A percentile compares a stretch with the other conserved stretches of the same genome.
These are phyloP conservation scores for Sterrhoptilus dennistouni DNA, from an alignment of 2,113 vertebrate genomes.

Conservation along the genomic window DNA sequence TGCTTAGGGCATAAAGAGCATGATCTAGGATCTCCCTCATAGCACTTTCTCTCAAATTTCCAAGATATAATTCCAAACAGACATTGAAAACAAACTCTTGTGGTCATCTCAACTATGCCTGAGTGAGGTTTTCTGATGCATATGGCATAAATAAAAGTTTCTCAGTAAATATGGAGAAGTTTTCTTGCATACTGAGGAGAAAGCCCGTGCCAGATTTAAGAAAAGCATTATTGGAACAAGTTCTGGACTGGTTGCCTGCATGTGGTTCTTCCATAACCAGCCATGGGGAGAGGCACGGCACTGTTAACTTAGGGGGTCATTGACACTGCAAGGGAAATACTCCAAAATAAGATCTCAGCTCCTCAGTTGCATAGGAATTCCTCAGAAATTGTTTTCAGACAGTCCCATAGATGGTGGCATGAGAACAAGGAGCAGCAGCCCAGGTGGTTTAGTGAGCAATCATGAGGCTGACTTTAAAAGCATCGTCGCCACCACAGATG, in stretches of 20 bases:
- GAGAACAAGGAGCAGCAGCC: background rate
- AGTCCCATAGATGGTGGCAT: background rate
- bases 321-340: background rate
- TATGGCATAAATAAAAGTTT: constrained; percentile 7
- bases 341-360: background rate
- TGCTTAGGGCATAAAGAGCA: background rate
- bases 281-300: background rate
- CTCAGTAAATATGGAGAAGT: background rate
- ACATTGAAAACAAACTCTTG: constrained; percentile 34
- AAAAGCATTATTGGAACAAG: background rate
- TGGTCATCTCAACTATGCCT: constrained; percentile 20
- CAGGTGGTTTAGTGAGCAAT: background rate
- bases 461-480: background rate
- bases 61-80: constrained; percentile 40
- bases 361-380: background rate
- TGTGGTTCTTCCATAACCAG: background rate
- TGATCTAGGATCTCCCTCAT: background rate
- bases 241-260: background rate
- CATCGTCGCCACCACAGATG: background rate
- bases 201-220: background rate
- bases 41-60: constrained; percentile 6
- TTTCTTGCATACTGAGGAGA: background rate
- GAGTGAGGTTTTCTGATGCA: background rate
- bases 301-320: background rate
- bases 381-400: background rate